phyloP scores from a whole-genome alignment of 2,113 vertebrate species.

The Proteles cristata region DNA sequence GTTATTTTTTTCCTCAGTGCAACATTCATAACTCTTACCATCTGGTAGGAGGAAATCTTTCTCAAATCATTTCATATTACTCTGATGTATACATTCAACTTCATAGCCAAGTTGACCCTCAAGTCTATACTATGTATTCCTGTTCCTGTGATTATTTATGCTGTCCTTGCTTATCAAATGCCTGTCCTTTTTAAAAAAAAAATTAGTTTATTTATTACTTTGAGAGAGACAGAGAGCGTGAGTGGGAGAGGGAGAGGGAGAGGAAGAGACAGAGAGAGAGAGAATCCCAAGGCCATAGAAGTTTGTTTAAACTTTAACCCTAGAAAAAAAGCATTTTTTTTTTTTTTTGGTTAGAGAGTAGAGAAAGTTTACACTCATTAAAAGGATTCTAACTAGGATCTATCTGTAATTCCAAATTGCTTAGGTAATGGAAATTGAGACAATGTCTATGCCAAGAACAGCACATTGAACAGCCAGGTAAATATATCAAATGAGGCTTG shows the following conservation, averaged over 20 bases:
- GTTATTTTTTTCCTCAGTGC: background rate
- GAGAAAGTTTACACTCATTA: background rate
- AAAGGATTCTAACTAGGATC: background rate
- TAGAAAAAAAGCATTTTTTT: background rate
- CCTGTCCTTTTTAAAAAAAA: background rate
- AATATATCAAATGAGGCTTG: background rate
- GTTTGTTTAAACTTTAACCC: background rate
- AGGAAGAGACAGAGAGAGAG: too few species aligned
- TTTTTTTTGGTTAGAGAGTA: background rate
- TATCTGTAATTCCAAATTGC: background rate
- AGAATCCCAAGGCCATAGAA: background rate
- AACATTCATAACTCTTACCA: background rate
- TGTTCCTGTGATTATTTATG: background rate
- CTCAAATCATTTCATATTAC: background rate
- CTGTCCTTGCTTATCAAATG: background rate
- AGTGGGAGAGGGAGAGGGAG: too few species aligned
- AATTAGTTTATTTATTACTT: too few species aligned
- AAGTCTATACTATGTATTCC: background rate
- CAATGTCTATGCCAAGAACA: background rate
- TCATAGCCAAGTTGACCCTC: background rate
- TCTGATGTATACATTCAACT: background rate
- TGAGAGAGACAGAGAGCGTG: too few species aligned
- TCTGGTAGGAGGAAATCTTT: background rate
- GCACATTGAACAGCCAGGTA: background rate
- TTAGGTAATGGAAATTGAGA: background rate